Base-by-base conservation (phyloP, 2,797 vertebrate species). In the Tragelaphus eurycerus region DNA sequence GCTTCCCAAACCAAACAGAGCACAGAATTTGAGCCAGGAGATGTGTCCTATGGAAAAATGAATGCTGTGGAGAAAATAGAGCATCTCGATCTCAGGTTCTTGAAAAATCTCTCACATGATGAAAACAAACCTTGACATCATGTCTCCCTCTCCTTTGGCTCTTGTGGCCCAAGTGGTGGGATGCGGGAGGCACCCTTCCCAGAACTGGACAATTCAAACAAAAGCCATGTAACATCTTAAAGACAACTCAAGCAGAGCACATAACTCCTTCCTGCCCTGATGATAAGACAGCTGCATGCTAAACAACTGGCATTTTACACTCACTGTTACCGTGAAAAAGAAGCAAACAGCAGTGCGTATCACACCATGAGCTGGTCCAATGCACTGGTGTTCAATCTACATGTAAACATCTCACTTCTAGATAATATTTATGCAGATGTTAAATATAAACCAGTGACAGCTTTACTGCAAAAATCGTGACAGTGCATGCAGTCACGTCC, bases 41-140 rank as follows among this genome's bases (percentile, higher is more conserved):
- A n/a, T 46, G n/a, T 25, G 64, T 74, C 55, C 90, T 4, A 6
- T 23, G 50, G 76, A 38, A 4, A 27, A 21, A 21, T 12, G 50
- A 84, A 67, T 82, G 76, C 95, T 88, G 90, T 94, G 92, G 89
- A 86, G 95, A 96, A 96, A 79, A 92, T 16, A 86, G 62, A 97
- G 94, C 93, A 86, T 84, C 96, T 95, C 91, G 62, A 98, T 97
- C 98, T 99, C 98, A 98, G 98, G 98, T 98, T 98, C 97, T 85
- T 97, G 92, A 55, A 98, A 98, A 64, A 92, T 60, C 90, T 87
- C 85, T 89, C 90, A 25, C 91, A 12, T 43, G 92, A 92, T 0
- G 2, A 95, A 92, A 74, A 95, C 87, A 55, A 93, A 86, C 2
- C 31, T 14, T 50, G 84, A 27, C 11, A 1, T 12, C 52, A 5